phyloP scores from a whole-genome alignment of 1,140 invertebrate genomes.

The Lepidostoma basale region DNA sequence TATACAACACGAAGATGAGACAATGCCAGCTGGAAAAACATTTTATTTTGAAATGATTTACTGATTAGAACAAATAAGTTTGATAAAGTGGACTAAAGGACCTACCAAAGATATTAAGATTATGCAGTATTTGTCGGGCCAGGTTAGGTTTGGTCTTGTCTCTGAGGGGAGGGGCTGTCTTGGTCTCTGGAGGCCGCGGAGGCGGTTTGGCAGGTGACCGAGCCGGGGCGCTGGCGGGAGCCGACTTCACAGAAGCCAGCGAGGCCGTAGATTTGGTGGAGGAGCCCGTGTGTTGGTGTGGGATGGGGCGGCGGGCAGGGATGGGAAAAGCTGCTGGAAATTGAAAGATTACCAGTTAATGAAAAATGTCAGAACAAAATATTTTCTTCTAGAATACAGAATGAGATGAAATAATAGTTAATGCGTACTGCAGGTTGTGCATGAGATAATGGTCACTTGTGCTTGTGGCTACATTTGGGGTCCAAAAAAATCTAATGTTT shows the following conservation, averaged over 20 bases:
- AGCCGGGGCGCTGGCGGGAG: background rate
- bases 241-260: constrained; percentile 47
- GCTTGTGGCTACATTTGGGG: too few species aligned
- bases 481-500: too few species aligned
- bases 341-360: background rate
- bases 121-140: constrained; percentile 76
- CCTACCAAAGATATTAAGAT: constrained; percentile 80
- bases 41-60: too few species aligned
- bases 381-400: background rate
- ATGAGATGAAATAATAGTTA: too few species aligned
- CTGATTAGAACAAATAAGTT: too few species aligned
- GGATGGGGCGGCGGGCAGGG: constrained; percentile 51
- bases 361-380: background rate
- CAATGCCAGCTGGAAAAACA: too few species aligned
- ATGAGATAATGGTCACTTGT: too few species aligned
- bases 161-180: constrained; percentile 42
- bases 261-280: constrained; percentile 55
- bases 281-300: constrained; percentile 58
- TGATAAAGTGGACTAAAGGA: constrained; percentile 28
- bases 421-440: too few species aligned
- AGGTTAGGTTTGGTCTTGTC: constrained; percentile 64
- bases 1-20: too few species aligned
- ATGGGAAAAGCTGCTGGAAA: constrained; percentile 26
- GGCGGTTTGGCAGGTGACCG: constrained; percentile 40
- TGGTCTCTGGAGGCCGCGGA: background rate